Base-by-base conservation (phyloP, 2,113 vertebrate genomes). In the Halichoerus grypus region DNA sequence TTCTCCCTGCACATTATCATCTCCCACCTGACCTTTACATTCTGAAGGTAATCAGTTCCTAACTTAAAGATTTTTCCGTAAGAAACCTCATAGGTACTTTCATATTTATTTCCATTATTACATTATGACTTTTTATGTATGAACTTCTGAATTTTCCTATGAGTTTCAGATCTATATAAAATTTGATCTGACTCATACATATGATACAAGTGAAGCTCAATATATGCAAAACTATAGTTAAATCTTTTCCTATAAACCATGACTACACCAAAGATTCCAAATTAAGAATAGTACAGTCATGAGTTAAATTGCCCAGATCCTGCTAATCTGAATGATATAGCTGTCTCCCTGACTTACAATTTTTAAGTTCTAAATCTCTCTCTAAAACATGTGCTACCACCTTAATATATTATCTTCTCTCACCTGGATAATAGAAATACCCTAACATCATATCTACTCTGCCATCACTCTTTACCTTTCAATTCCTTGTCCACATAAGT, bases 391-490 rank as follows among this genome's bases (percentile, higher is more conserved):
- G 21, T 11, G 12, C 2, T 51, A 6, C 9, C 33, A 31, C 21
- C 31, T 26, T 69, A 80, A 14, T 49, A 72, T 39, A 55, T 36
- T 88, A 18, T 42, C 9, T 28, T 46, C 11, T 91, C 18, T 72
- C 8, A 49, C 6, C 2, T 33, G 14, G 22, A 79, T 3, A 65
- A 19, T 5, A 77, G 31, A 91, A 39, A 39, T 33, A n/a, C 22
- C 14, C 12, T 77, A 9, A 49, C 21, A 10, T 86, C 9, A 12
- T 63, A 22, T 18, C n/a, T 77, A 14, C 1, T 84, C 4, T 83
- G 42, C 4, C 4, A 12, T 24, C 4, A 10, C 31, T 59, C 24
- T 57, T 53, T 11, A 71, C 2, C 0, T 39, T n/a, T 22, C 5
- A 80, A 51, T 46, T 61, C 0, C 8, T 14, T 80, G 11, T 39